Evolutionary conservation across 2,113 vertebrate genomes (phyloP), one percentile per base, ranked within the genome.

Genomic region (Beaufortia kweichowensis): DNA sequence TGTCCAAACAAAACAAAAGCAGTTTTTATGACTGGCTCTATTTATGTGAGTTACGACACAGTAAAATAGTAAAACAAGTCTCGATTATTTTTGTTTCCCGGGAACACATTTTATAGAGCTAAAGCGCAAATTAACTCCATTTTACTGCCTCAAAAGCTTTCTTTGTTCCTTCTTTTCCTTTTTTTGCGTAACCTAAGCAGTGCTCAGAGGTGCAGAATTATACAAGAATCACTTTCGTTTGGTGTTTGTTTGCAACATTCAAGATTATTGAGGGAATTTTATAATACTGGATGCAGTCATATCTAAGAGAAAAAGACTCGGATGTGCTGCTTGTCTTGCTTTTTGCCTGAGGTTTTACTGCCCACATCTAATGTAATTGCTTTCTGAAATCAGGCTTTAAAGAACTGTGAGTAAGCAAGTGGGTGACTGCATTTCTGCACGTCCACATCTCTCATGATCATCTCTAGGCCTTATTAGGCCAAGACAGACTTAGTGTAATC

Each of bases 401-500:
- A 31, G 35, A 46, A 82, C 78, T 50, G 80, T 12, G 61, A 70
- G 63, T 78, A 76, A 74, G 74, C 79, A 84, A 79, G 85, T 72
- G 81, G 79, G 75, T 39, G 29, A 69, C 73, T 77, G 78, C 72
- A 73, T 81, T 77, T 79, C 81, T 65, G 84, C 78, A 78, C 84
- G 84, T 90, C 88, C 77, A 78, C 84, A 84, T 90, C 89, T 82
- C 78, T 67, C 78, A 77, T 81, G 81, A 88, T 91, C 85, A 85
- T 86, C 85, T 86, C 85, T 82, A 72, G 82, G 81, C 71, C 84
- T 85, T 85, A 85, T 90, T 85, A 84, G 73, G 79, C 19, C 56
- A 84, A 83, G 83, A 89, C 84, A 84, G 85, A 88, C 89, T 88
- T 86, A 87, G 84, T 82, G 84, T 91, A 88, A 90, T 91, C 90